Conservation (phyloP, 2,888 invertebrate species). For the Pyralis farinalis region DNA sequence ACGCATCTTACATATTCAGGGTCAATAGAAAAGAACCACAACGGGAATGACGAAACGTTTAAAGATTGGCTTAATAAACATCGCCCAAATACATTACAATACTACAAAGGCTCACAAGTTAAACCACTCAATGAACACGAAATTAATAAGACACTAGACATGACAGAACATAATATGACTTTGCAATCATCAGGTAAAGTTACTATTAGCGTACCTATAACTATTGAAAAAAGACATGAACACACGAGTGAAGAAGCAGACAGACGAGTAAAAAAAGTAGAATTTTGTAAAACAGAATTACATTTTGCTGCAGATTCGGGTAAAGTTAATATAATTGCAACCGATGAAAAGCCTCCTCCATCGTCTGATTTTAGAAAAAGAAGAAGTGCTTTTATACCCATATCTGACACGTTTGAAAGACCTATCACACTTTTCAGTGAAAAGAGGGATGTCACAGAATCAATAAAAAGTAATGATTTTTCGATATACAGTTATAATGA, state of each 20-base stretch:
- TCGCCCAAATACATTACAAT: constrained; percentile 34
- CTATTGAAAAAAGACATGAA: constrained; percentile 46
- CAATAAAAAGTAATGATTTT: constrained; percentile 27
- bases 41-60: constrained; percentile 54
- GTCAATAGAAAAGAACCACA: constrained; percentile 34
- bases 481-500: constrained; percentile 35
- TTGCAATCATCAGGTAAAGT: constrained; percentile 64
- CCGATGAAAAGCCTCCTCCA: constrained; percentile 93
- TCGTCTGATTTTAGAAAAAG: constrained; percentile 89
- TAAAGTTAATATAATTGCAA: constrained; percentile 92
- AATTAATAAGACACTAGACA: constrained; percentile 42
- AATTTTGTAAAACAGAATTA: constrained; percentile 93
- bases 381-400: constrained; percentile 77
- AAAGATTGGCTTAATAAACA: constrained; percentile 69
- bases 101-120: constrained; percentile 42
- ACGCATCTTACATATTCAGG: constrained; percentile 28
- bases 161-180: constrained; percentile 51
- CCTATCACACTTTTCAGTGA: constrained; percentile 86
- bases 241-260: constrained; percentile 53
- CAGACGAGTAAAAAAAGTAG: constrained; percentile 86
- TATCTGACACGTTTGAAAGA: constrained; percentile 61
- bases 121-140: constrained; percentile 45
- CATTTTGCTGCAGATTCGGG: constrained; percentile 94
- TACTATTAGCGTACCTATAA: constrained; percentile 61
- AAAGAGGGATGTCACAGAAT: constrained; percentile 39